Evolutionary conservation across 2,888 invertebrate species (phyloP).

Genomic region (Muscina levida): DNA sequence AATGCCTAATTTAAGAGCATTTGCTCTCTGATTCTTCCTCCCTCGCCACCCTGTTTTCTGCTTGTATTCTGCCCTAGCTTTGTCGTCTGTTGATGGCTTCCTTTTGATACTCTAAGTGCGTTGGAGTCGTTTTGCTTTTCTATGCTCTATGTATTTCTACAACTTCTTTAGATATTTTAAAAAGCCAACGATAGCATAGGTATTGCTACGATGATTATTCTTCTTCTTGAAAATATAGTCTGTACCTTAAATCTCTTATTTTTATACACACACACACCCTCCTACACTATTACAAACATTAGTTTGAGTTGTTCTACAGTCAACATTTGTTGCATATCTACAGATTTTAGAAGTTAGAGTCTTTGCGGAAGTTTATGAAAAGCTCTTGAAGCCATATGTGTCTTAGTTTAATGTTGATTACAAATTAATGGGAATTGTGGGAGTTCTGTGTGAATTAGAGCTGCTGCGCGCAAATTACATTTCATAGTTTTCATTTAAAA

Average conservation of each 20-base stretch:
- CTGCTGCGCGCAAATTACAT: too few species aligned
- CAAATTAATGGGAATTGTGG: constrained; percentile 31
- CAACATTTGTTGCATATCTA: too few species aligned
- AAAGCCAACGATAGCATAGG: constrained; percentile 13
- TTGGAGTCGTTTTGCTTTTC: background rate
- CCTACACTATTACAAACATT: too few species aligned
- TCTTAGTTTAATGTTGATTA: constrained; percentile 44
- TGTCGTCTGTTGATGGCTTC: background rate
- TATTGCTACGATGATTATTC: constrained; percentile 2
- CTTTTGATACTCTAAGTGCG: background rate
- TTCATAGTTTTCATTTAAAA: too few species aligned
- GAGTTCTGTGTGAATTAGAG: background rate
- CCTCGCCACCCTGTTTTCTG: background rate
- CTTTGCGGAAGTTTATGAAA: background rate
- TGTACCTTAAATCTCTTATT: constrained; percentile 13
- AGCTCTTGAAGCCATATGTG: constrained; percentile 13
- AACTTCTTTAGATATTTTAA: background rate
- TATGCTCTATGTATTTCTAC: background rate
- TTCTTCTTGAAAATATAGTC: constrained; percentile 23
- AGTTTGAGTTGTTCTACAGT: too few species aligned
- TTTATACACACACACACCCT: background rate
- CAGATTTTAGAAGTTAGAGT: background rate
- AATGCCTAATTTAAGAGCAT: constrained; percentile 3
- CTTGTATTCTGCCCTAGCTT: constrained; percentile 19
- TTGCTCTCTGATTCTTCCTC: background rate